phyloP scores from a whole-genome alignment of 92 coral and sea anemone species.

The Montipora capitata region DNA sequence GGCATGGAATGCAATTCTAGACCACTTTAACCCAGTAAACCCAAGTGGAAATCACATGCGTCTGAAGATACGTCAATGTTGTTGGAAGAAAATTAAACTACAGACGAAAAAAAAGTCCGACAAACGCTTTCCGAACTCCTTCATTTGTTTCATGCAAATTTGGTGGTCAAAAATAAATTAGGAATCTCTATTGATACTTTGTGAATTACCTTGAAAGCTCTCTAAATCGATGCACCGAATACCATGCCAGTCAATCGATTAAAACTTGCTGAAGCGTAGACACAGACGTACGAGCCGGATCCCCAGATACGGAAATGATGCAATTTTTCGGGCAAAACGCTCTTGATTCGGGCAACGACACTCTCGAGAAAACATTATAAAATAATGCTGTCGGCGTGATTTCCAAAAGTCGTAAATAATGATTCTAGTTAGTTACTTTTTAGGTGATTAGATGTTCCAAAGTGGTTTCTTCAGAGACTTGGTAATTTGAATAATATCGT shows the following conservation, averaged over 20 bases:
- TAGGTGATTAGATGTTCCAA: too few species aligned
- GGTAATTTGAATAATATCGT: too few species aligned
- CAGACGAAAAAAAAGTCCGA: background rate
- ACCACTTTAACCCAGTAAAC: background rate
- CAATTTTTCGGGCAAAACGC: too few species aligned
- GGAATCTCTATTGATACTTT: background rate
- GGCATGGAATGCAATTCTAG: background rate
- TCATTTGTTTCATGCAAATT: background rate
- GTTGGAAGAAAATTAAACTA: background rate
- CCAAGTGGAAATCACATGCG: background rate
- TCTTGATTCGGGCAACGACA: too few species aligned
- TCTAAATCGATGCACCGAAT: background rate
- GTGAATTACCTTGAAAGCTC: background rate
- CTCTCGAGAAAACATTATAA: too few species aligned
- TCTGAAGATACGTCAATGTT: background rate
- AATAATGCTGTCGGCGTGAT: too few species aligned
- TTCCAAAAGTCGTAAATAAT: too few species aligned
- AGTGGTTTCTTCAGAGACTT: too few species aligned
- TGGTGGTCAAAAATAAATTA: background rate
- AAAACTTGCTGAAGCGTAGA: background rate
- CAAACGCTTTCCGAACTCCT: background rate
- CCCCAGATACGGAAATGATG: too few species aligned
- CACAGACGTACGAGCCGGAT: too few species aligned
- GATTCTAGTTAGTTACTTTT: too few species aligned
- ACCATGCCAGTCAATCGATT: background rate